Conservation (phyloP, 2,888 invertebrate species). For the Drepanosiphum platanoidis region DNA sequence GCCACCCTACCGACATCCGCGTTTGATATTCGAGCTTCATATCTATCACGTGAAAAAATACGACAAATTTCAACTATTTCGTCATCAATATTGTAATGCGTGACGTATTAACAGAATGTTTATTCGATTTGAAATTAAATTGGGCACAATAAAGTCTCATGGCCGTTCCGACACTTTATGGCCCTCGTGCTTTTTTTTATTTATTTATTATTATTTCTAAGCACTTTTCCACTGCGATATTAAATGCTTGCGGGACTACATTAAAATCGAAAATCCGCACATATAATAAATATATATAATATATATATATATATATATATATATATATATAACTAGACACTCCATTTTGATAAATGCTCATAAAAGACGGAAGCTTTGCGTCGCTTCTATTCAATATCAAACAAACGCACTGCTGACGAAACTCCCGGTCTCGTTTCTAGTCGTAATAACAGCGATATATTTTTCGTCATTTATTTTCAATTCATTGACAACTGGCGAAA, state of each 20-base stretch:
- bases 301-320: no score
- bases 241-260: slow-evolving; percentile 2
- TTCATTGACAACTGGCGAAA: background rate
- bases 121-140: background rate
- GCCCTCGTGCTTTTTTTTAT: background rate
- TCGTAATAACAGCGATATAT: slow-evolving; percentile 2
- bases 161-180: background rate
- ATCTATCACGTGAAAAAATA: no score
- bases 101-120: background rate
- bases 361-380: slow-evolving; percentile 30
- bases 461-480: slow-evolving; percentile 40
- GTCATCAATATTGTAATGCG: background rate
- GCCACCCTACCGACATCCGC: no score
- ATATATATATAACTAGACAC: slow-evolving; percentile 26
- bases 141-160: background rate
- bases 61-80: no score
- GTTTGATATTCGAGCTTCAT: no score
- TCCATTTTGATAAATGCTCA: slow-evolving; percentile 36
- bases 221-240: background rate
- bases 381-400: slow-evolving; percentile 43
- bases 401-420: slow-evolving; percentile 4
- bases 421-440: background rate
- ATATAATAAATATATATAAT: background rate
- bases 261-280: slow-evolving; percentile 27
- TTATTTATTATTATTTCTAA: background rate